Base-by-base conservation (phyloP, 1,140 invertebrate species). In the Eubasilissa regina region DNA sequence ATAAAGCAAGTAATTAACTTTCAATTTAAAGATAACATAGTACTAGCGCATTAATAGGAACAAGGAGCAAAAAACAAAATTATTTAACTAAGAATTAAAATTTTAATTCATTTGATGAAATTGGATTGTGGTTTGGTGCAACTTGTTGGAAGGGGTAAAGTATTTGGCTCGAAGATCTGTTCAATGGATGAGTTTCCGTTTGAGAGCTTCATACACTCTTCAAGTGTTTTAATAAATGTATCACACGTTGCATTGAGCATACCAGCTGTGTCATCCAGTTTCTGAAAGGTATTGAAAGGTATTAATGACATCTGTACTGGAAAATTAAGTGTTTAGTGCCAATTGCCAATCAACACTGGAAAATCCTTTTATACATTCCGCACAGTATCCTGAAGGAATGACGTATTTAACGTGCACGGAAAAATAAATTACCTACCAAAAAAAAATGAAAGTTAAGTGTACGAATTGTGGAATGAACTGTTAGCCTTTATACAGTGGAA, bases 171-270 rank as follows among this genome's bases (percentile, higher is more conserved):
- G 72, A 88, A 83, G 75, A 90, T 87, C 83, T 87, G 89, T 8
- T 86, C 85, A 66, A 90, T 84, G 76, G 86, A 89, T 35, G 89
- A 58, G 58, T 66, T 79, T 19, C 79, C 88, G 83, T 91, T 91
- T 1, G 92, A 89, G 15, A 94, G 83, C 85, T 92, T 91, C 92
- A 95, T 94, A 84, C 94, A 95, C 78, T 95, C 94, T 87, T 96
- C 95, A 80, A 96, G 88, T 9, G 94, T 95, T 82, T 92, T 91
- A 80, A 95, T 95, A 86, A 96, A 95, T 21, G 94, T 95, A 88
- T 96, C 94, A 91, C 94, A 96, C 43, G 94, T 96, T 35, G 93
- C 93, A 78, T 91, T 92, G 53, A 96, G 86, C 77, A 95, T 88
- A 83, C 90, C 92, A 21, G 93, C 93, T n/a, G 93, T 93, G 87